A percentile compares a stretch with the other conserved stretches of the same genome.
These are phyloP conservation scores for Drosophila colorata DNA, from an alignment of 2,888 invertebrate species.

Conservation along the genomic window DNA sequence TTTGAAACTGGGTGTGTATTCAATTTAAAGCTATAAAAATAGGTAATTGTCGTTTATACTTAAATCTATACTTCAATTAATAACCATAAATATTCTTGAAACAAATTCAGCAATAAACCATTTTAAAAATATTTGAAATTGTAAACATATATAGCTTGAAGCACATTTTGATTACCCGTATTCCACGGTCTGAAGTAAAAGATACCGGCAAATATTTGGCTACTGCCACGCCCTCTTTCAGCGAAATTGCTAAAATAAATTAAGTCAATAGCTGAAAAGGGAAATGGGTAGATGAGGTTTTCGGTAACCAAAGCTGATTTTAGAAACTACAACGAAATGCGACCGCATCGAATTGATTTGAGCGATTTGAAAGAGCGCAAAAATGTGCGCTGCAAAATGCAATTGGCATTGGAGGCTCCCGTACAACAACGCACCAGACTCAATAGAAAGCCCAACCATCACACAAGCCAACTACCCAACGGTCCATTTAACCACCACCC, in stretches of 20 bases:
- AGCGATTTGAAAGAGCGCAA: conserved; percentile 65
- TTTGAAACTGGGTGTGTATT: too few species aligned
- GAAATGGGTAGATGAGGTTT: conserved; percentile 8
- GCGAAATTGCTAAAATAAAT: conserved; percentile 62
- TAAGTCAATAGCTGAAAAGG: conserved; percentile 52
- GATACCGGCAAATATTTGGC: conserved; percentile 15
- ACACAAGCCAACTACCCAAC: conserved; percentile 5
- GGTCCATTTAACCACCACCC: conserved; percentile 14
- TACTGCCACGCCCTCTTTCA: background rate
- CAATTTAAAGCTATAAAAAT: too few species aligned
- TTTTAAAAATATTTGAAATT: background rate
- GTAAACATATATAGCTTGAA: conserved; percentile 1
- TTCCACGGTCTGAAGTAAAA: background rate
- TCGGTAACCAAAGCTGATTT: conserved; percentile 46
- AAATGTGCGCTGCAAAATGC: conserved; percentile 68
- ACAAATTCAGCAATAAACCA: too few species aligned
- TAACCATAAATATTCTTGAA: too few species aligned
- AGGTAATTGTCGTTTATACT: too few species aligned
- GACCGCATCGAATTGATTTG: conserved; percentile 78
- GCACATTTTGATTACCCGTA: background rate
- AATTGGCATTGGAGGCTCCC: conserved; percentile 53
- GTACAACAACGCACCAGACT: conserved; percentile 30
- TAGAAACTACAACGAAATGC: conserved; percentile 48
- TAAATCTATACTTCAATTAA: too few species aligned
- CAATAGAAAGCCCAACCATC: conserved; percentile 5